These are phyloP conservation scores for Nyctalus aviator DNA, from an alignment of 2,797 vertebrate species.

Conservation along the genomic window DNA sequence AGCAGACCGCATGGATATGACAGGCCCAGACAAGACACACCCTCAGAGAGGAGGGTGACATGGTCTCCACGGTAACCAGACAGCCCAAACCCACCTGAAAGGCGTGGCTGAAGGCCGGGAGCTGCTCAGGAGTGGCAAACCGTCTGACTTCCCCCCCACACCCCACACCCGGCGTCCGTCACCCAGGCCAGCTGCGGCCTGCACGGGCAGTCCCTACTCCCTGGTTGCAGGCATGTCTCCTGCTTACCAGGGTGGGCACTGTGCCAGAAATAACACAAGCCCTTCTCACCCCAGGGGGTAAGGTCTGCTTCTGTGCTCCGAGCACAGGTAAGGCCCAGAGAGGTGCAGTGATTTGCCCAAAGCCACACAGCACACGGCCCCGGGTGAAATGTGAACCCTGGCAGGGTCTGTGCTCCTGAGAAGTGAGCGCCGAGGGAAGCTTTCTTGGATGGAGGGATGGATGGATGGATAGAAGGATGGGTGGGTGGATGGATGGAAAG, in stretches of 20 bases:
- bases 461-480: background rate
- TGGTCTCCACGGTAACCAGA: background rate
- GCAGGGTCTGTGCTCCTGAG: background rate
- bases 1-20: background rate
- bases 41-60: background rate
- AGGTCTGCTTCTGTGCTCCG: background rate
- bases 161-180: too few relatives aligned
- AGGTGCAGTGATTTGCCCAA: background rate
- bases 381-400: background rate
- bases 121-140: background rate
- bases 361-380: background rate
- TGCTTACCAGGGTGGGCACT: background rate
- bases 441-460: background rate
- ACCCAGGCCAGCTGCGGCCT: background rate
- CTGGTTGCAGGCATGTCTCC: background rate
- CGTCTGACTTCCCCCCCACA: too few relatives aligned
- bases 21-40: background rate
- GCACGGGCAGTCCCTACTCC: fast-evolving
- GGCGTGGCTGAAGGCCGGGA: fast-evolving
- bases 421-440: background rate
- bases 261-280: background rate
- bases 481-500: background rate
- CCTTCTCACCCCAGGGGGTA: background rate
- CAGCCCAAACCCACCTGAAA: background rate
- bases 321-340: background rate